phyloP scores from a whole-genome alignment of 2,797 vertebrate species.

The Acanthiza pusilla region DNA sequence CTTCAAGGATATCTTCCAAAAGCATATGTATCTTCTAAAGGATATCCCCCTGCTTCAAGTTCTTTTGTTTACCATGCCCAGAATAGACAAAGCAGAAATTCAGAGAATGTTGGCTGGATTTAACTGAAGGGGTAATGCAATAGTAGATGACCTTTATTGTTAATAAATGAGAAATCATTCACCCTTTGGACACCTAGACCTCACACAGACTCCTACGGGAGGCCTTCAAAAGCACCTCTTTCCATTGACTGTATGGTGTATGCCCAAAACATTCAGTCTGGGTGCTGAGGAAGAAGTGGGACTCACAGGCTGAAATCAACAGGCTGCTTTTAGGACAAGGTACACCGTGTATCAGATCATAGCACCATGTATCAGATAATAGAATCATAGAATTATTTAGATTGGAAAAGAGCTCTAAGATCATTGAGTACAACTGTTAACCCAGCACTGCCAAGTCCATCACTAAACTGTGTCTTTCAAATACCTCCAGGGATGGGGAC shows the following conservation, averaged over 20 bases:
- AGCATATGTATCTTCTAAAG: not conserved
- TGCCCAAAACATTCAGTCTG: not conserved
- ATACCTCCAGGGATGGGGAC: not conserved
- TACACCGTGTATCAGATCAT: not conserved
- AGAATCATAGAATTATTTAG: not conserved
- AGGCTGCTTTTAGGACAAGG: not conserved
- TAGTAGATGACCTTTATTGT: not conserved
- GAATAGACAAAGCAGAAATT: not conserved
- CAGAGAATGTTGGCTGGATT: not conserved
- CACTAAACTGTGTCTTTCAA: not conserved
- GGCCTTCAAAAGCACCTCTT: not conserved
- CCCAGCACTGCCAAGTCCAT: not conserved
- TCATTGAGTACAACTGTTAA: not conserved
- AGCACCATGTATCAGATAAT: not conserved
- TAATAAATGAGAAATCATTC: not conserved
- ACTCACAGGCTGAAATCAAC: not conserved
- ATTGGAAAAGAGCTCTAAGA: not conserved
- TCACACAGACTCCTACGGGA: not conserved
- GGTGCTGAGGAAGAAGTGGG: not conserved
- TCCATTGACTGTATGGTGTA: not conserved
- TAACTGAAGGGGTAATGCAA: not conserved
- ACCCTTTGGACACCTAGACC: not conserved
- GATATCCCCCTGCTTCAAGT: not conserved
- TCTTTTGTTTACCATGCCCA: not conserved
- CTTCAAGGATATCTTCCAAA: not conserved